phyloP scores from a whole-genome alignment of 92 coral and sea anemone genomes.

The Heliopora coerulea region DNA sequence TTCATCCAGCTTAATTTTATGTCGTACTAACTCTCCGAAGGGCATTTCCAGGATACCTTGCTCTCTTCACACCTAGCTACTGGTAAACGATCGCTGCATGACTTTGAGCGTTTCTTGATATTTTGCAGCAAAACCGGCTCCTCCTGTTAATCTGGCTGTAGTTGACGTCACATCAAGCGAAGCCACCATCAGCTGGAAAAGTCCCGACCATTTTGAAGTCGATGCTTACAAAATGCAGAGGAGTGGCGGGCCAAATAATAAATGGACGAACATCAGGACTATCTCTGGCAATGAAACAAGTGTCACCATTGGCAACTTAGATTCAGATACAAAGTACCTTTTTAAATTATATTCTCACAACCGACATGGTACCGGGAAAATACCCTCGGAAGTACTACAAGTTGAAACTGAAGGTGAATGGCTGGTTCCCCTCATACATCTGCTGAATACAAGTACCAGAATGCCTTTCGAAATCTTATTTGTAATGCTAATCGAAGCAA shows the following conservation, averaged over 20 bases:
- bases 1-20: no score
- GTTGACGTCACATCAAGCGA: slow-evolving; percentile 9
- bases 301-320: background rate
- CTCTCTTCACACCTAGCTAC: no score
- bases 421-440: no score
- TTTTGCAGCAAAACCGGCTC: slow-evolving; percentile 31
- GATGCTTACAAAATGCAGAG: slow-evolving; percentile 9
- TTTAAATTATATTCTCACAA: background rate
- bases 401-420: no score
- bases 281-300: background rate
- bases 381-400: background rate
- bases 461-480: no score
- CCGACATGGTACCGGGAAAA: slow-evolving; percentile 2
- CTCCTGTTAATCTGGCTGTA: slow-evolving; percentile 42
- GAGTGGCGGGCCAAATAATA: background rate
- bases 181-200: slow-evolving; percentile 44
- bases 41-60: no score
- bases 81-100: no score
- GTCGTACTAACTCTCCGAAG: no score
- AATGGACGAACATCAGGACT: background rate
- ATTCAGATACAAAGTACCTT: background rate
- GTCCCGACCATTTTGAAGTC: slow-evolving; percentile 20
- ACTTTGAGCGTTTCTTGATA: no score
- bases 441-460: no score
- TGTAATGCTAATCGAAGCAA: no score